These are phyloP conservation scores for Contarinia nasturtii DNA, from an alignment of 1,140 invertebrate genomes.

Conservation along the genomic window DNA sequence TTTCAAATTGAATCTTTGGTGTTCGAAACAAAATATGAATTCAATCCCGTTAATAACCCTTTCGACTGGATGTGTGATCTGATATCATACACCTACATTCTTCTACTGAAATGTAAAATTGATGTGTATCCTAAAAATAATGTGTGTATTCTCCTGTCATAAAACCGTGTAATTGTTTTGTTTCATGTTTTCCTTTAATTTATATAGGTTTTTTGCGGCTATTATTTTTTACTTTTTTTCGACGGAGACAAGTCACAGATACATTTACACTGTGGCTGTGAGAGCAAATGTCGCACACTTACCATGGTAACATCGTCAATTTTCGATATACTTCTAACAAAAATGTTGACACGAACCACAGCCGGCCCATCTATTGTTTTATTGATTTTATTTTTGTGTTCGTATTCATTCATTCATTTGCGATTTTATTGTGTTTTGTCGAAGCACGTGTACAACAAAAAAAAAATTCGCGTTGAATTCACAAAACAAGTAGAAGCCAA, in stretches of 20 bases:
- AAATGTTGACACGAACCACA: slow-evolving; percentile 87
- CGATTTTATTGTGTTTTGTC: neutral
- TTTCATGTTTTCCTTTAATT: neutral
- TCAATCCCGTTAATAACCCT: too few species aligned
- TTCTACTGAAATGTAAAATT: too few species aligned
- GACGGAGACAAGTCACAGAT: neutral
- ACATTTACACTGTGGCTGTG: neutral
- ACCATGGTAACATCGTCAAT: slow-evolving; percentile 98
- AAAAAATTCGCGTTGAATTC: too few species aligned
- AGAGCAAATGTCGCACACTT: slow-evolving; percentile 33
- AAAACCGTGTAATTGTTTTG: too few species aligned
- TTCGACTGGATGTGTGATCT: too few species aligned
- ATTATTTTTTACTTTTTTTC: neutral
- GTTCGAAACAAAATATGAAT: too few species aligned
- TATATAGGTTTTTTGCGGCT: neutral
- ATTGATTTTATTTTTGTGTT: slow-evolving; percentile 5
- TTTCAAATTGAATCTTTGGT: too few species aligned
- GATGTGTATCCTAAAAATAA: too few species aligned
- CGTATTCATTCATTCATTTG: slow-evolving; percentile 2
- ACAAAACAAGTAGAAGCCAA: too few species aligned
- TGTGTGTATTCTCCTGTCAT: too few species aligned
- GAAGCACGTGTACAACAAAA: too few species aligned
- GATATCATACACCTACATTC: too few species aligned
- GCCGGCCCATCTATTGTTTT: slow-evolving; percentile 61
- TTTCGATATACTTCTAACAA: slow-evolving; percentile 94